phyloP scores from a whole-genome alignment of 2,888 invertebrate species.

The Limnephilus rhombicus region DNA sequence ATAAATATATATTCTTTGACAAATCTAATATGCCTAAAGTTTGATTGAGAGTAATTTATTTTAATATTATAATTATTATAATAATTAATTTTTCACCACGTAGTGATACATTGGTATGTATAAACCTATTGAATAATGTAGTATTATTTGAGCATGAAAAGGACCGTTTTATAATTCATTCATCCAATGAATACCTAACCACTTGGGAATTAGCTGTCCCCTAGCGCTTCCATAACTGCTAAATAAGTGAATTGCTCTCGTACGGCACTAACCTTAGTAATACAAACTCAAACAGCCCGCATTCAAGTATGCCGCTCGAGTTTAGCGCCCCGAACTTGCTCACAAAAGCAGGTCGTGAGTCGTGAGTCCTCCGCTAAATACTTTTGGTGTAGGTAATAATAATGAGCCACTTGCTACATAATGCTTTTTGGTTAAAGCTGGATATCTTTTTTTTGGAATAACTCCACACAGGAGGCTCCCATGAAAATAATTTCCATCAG shows the following conservation, averaged over 20 bases:
- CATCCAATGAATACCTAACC: not conserved
- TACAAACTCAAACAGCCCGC: constrained; percentile 45
- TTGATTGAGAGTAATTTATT: no score
- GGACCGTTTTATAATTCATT: not conserved
- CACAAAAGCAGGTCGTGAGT: constrained; percentile 24
- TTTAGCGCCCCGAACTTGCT: constrained; percentile 23
- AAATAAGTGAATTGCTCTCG: constrained; percentile 25
- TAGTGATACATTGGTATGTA: no score
- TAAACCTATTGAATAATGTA: not conserved
- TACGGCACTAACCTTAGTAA: not conserved
- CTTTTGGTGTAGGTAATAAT: constrained; percentile 35
- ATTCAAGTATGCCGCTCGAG: constrained; percentile 45
- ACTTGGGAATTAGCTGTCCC: not conserved
- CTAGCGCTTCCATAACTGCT: constrained; percentile 19
- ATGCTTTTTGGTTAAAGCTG: not conserved
- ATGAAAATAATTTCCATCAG: no score
- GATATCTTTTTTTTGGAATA: no score
- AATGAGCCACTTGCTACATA: not conserved
- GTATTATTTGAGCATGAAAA: not conserved
- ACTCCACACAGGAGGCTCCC: no score
- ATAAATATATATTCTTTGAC: no score
- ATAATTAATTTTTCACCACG: no score
- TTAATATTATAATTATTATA: no score
- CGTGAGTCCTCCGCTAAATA: constrained; percentile 31
- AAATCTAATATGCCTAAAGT: no score